Evolutionary conservation across 2,888 invertebrate genomes (phyloP).

Genomic region (Capitulum mitella): DNA sequence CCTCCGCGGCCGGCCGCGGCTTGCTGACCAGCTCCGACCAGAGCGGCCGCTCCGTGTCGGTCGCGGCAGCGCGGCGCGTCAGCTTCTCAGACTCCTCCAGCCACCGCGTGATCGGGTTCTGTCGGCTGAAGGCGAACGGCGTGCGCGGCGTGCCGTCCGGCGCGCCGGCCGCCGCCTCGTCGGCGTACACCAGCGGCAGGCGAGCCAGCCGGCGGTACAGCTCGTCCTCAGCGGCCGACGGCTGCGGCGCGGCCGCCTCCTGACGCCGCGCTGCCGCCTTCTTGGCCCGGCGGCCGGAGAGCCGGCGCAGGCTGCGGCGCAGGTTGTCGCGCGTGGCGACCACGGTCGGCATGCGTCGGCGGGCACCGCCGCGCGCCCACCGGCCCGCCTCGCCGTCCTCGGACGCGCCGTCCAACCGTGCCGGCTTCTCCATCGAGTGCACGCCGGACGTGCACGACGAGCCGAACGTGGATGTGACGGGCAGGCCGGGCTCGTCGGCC

Average conservation of each 20-base stretch:
- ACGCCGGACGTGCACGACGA: constrained; percentile 24
- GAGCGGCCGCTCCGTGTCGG: constrained; percentile 13
- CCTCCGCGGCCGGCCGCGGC: background rate
- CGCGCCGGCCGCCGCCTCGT: too few relatives aligned
- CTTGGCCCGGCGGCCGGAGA: background rate
- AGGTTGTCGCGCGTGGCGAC: constrained; percentile 10
- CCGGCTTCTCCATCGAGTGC: constrained; percentile 10
- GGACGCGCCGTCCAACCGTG: background rate
- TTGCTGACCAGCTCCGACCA: background rate
- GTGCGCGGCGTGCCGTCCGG: background rate
- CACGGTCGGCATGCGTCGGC: constrained; percentile 5
- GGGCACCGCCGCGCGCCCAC: background rate
- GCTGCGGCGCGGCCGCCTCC: background rate
- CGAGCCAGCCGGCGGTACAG: background rate
- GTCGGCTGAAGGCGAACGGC: constrained; percentile 11
- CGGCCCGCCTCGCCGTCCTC: background rate
- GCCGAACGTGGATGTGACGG: constrained; percentile 15
- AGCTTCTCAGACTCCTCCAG: constrained; percentile 21
- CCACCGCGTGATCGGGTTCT: constrained; percentile 21
- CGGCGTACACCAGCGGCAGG: background rate
- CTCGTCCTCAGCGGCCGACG: background rate
- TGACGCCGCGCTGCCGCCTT: background rate
- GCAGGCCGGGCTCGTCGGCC: background rate
- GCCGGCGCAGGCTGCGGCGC: constrained; percentile 21
- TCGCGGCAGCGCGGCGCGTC: background rate